phyloP scores from a whole-genome alignment of 2,113 vertebrate species.

The Hemicordylus capensis region DNA sequence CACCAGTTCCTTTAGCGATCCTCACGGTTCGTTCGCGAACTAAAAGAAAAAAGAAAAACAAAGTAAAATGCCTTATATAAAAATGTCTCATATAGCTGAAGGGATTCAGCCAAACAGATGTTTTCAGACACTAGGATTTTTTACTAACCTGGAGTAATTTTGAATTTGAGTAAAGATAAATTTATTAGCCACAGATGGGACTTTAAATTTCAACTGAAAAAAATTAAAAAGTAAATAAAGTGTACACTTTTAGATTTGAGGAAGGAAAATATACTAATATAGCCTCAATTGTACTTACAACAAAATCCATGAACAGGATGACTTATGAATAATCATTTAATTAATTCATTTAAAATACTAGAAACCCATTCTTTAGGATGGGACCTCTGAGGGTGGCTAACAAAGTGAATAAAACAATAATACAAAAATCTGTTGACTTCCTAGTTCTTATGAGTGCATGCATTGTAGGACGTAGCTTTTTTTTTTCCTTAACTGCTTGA shows the following conservation, averaged over 20 bases:
- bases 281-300: background rate
- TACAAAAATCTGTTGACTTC: no score
- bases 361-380: no score
- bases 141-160: background rate
- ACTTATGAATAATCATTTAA: no score
- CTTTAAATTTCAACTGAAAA: background rate
- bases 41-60: constrained; percentile 55
- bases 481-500: no score
- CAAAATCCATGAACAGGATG: background rate
- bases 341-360: no score
- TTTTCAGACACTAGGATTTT: background rate
- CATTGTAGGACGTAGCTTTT: no score
- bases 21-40: constrained; percentile 89
- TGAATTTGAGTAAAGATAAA: background rate
- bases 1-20: constrained; percentile 85
- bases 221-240: background rate
- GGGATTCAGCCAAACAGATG: background rate
- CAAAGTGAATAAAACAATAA: no score
- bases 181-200: background rate
- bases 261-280: background rate
- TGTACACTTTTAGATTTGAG: background rate
- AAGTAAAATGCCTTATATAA: constrained; percentile 1
- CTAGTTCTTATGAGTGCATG: background rate
- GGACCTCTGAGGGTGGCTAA: no score
- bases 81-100: background rate